Evolutionary conservation across 2,888 invertebrate genomes (phyloP).

Genomic region (Oligia strigilis): DNA sequence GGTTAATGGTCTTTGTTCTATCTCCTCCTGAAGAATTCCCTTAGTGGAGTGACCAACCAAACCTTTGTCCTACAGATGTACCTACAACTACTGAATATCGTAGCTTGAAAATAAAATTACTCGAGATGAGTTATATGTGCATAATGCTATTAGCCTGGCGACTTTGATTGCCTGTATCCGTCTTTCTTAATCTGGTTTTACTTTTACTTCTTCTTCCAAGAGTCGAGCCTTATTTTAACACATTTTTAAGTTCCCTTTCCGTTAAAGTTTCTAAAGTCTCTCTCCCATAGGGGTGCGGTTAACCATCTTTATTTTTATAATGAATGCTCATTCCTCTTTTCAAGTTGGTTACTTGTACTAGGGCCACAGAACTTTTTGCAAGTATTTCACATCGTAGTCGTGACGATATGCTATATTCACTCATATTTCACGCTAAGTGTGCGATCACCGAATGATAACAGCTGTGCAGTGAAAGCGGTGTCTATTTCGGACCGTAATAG

Average conservation of each 20-base stretch:
- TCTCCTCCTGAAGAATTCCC: background rate
- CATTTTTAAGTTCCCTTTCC: background rate
- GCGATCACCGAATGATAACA: slow-evolving; percentile 49
- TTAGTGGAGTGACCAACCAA: background rate
- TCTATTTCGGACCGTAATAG: slow-evolving; percentile 54
- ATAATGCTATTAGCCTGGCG: background rate
- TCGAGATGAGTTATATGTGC: background rate
- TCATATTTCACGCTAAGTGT: slow-evolving; percentile 58
- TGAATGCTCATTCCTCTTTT: no score
- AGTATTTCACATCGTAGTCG: slow-evolving; percentile 17
- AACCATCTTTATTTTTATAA: background rate
- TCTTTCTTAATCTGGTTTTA: slow-evolving; percentile 3
- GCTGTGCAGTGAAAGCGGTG: slow-evolving; percentile 59
- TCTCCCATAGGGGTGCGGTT: background rate
- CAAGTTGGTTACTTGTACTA: background rate
- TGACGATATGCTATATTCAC: slow-evolving; percentile 24
- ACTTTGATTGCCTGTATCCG: background rate
- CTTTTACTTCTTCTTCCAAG: slow-evolving; percentile 13
- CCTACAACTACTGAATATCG: background rate
- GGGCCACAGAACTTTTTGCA: slow-evolving; percentile 6
- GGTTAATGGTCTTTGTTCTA: background rate
- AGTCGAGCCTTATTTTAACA: background rate
- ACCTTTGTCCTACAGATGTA: background rate
- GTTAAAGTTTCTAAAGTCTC: background rate
- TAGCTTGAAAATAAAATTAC: slow-evolving; percentile 1